phyloP scores from a whole-genome alignment of 2,888 invertebrate genomes.

The Julus scanicus region DNA sequence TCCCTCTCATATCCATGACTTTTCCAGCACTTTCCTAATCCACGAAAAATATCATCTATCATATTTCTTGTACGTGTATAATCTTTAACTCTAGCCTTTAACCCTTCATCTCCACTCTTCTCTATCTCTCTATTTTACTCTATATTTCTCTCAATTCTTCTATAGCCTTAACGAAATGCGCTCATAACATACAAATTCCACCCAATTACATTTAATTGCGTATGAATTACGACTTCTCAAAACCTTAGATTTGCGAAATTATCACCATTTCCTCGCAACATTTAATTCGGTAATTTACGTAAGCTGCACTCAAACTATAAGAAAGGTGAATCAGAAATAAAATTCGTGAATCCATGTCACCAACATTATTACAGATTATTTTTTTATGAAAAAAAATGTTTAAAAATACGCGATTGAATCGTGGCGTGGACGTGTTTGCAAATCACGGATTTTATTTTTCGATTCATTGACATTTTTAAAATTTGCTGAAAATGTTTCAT shows the following conservation, averaged over 20 bases:
- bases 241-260: not conserved
- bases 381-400: not conserved
- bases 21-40: conserved; percentile 46
- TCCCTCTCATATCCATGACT: conserved; percentile 23
- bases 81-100: not conserved
- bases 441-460: not conserved
- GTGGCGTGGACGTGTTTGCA: not conserved
- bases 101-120: not conserved
- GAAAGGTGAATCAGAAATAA: not conserved
- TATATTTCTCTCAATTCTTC: not conserved
- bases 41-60: conserved; percentile 19
- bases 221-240: conserved; percentile 15
- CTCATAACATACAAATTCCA: conserved; percentile 21
- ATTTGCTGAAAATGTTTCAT: too few species aligned
- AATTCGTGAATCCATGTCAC: not conserved
- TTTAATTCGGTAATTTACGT: not conserved
- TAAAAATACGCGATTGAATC: not conserved
- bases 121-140: not conserved
- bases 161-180: conserved; percentile 25
- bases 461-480: not conserved
- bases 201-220: not conserved
- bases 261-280: not conserved
- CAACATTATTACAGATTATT: conserved; percentile 5
- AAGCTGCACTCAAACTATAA: not conserved
- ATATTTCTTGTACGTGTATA: conserved; percentile 6